A percentile compares a stretch with the other conserved stretches of the same genome.
Evolutionary conservation across 2,113 vertebrate species (phyloP).

Genomic region (Ictidomys tridecemlineatus): DNA sequence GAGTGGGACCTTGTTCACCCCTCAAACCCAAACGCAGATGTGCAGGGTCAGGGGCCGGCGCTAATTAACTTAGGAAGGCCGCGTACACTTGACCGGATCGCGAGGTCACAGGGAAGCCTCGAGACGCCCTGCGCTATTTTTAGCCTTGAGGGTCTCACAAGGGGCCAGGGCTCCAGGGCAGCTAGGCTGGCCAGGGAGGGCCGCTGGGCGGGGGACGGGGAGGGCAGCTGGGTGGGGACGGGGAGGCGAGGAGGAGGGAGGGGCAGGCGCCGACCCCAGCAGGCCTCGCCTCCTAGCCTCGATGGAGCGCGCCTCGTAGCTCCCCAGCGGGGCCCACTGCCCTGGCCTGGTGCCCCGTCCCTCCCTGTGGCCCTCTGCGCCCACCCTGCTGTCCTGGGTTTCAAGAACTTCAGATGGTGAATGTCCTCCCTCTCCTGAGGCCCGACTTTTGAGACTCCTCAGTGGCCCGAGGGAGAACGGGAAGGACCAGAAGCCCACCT

Average conservation of each 20-base stretch:
- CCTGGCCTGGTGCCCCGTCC: neutral
- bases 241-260: neutral
- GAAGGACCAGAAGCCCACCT: too few relatives aligned
- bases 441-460: neutral
- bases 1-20: neutral
- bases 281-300: neutral
- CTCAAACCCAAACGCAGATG: conserved; percentile 57
- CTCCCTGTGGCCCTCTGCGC: too few relatives aligned
- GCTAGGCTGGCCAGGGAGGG: rapidly evolving
- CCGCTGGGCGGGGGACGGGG: rapidly evolving
- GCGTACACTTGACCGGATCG: neutral
- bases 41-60: conserved; percentile 32
- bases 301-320: neutral
- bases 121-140: conserved; percentile 28
- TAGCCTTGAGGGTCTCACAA: neutral
- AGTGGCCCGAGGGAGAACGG: too few relatives aligned
- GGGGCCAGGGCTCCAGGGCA: rapidly evolving
- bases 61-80: conserved; percentile 55
- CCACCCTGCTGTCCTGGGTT: neutral
- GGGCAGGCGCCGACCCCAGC: rapidly evolving
- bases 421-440: too few relatives aligned
- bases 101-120: neutral
- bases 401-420: neutral
- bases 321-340: rapidly evolving
- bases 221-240: rapidly evolving